Evolutionary conservation across 2,797 vertebrate genomes (phyloP).

Genomic region (Myotis daubentonii): DNA sequence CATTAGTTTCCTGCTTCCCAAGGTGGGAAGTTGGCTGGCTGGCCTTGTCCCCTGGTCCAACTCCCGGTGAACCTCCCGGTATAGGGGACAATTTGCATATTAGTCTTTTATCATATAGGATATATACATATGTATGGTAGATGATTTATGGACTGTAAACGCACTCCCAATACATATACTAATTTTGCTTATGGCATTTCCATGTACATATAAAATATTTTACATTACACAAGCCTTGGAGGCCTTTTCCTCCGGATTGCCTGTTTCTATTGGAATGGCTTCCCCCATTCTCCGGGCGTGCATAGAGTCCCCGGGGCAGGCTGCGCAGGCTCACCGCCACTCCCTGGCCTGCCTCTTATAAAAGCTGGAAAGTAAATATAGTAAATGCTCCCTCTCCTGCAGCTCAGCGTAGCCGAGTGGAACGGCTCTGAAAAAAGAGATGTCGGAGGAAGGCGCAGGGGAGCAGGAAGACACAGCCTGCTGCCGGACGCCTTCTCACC

Average conservation of each 20-base stretch:
- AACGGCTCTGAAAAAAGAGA: conserved; percentile 23
- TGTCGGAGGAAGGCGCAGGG: not conserved
- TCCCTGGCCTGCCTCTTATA: not conserved
- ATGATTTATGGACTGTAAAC: not conserved
- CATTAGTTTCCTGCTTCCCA: not conserved
- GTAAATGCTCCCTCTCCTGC: not conserved
- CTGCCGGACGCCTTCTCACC: not conserved
- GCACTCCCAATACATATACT: not conserved
- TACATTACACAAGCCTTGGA: not conserved
- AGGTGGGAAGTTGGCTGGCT: not conserved
- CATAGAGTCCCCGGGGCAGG: not conserved
- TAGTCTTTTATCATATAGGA: too few relatives aligned
- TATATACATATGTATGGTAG: not conserved
- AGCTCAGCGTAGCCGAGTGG: not conserved
- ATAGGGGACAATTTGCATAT: too few relatives aligned
- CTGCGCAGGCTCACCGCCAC: not conserved
- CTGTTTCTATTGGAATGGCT: not conserved
- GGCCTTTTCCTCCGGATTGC: not conserved
- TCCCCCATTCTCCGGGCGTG: not conserved
- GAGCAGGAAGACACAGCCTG: not conserved
- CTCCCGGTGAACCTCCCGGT: too few relatives aligned
- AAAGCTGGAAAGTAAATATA: not conserved
- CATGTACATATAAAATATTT: not conserved
- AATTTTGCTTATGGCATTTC: not conserved
- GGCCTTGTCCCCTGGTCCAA: too few relatives aligned